These are phyloP conservation scores for Mesembrinibis cayennensis DNA, from an alignment of 2,113 vertebrate species.

Conservation along the genomic window DNA sequence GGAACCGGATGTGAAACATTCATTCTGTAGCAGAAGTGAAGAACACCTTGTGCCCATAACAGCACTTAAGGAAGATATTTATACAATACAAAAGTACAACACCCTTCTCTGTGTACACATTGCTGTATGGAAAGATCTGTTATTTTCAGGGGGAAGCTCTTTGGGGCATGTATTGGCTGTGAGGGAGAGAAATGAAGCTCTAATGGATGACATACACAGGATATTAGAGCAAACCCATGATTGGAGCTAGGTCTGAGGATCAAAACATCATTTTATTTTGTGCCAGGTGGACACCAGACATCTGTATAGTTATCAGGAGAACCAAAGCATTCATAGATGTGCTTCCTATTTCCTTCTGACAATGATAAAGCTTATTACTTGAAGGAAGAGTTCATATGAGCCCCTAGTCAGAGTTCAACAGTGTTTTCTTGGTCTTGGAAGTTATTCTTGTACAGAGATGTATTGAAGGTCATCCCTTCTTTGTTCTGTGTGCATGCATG, in stretches of 20 bases:
- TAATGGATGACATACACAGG: neutral
- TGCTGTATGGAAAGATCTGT: neutral
- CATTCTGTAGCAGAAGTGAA: neutral
- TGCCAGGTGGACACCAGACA: neutral
- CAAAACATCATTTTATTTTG: neutral
- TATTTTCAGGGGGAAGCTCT: neutral
- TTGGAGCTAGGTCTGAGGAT: neutral
- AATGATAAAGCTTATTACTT: neutral
- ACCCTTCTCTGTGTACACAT: neutral
- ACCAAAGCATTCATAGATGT: neutral
- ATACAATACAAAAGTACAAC: neutral
- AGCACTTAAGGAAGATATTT: neutral
- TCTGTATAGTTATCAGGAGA: neutral
- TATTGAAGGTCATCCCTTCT: neutral
- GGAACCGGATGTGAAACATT: neutral
- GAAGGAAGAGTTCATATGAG: neutral
- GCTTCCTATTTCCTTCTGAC: neutral
- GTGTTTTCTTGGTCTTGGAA: neutral
- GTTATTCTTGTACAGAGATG: neutral
- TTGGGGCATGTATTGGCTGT: neutral
- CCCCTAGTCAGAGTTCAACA: neutral
- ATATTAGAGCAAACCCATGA: neutral
- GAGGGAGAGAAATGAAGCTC: neutral
- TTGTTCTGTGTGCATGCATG: neutral
- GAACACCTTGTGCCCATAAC: neutral